phyloP scores from a whole-genome alignment of 1,140 invertebrate genomes.

The Neotoxoptera formosana region DNA sequence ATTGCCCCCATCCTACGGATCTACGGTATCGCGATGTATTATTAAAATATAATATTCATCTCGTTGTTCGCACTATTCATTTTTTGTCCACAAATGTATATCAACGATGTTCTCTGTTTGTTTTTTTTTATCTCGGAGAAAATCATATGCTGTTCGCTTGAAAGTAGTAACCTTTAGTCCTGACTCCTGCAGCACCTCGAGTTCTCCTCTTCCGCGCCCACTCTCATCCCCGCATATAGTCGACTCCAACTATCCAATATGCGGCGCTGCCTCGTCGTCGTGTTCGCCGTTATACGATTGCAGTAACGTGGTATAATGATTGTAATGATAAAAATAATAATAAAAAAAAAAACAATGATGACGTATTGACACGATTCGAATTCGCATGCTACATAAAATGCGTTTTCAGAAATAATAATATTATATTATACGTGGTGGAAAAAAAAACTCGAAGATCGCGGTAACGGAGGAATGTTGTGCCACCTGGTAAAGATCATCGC shows the following conservation, averaged over 20 bases:
- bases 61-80: neutral
- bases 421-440: neutral
- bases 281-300: neutral
- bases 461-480: neutral
- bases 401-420: neutral
- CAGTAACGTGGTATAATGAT: neutral
- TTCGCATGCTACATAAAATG: neutral
- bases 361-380: neutral
- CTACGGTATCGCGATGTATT: neutral
- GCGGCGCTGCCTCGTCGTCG: neutral
- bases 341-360: neutral
- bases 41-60: neutral
- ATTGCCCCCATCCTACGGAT: neutral
- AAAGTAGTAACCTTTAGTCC: neutral
- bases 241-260: neutral
- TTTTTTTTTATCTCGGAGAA: neutral
- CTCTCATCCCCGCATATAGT: neutral
- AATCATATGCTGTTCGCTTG: neutral
- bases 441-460: neutral
- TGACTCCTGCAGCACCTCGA: neutral
- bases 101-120: neutral
- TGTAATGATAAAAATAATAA: neutral
- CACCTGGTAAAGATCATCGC: conserved; percentile 49
- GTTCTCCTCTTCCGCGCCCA: neutral
- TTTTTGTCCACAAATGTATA: neutral